These are phyloP conservation scores for Picathartes gymnocephalus DNA, from an alignment of 2,113 vertebrate genomes.

Conservation along the genomic window DNA sequence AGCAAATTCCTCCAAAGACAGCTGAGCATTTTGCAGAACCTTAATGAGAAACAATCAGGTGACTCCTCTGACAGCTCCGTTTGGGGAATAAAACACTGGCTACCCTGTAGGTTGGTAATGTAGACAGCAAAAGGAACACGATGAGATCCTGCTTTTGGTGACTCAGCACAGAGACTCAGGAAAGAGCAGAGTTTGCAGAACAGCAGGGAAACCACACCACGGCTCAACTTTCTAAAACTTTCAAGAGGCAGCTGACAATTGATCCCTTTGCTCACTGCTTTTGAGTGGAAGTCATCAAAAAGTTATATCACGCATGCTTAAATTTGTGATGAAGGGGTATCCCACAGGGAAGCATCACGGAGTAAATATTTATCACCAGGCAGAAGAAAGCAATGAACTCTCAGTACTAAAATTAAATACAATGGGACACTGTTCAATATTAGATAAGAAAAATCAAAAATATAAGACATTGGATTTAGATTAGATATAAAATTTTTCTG, in stretches of 20 bases:
- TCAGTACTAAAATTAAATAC: conserved; percentile 17
- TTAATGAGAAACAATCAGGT: conserved; percentile 23
- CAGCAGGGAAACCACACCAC: neutral
- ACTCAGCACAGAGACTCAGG: neutral
- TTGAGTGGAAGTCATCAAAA: neutral
- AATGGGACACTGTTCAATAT: neutral
- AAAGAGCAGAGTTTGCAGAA: conserved; percentile 17
- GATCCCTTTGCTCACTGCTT: neutral
- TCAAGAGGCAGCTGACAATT: neutral
- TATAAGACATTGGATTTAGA: neutral
- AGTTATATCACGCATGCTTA: neutral
- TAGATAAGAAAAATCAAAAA: neutral
- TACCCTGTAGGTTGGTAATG: neutral
- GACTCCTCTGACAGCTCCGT: neutral
- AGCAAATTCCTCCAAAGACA: neutral
- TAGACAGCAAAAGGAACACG: neutral
- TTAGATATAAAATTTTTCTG: neutral
- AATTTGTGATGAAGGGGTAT: neutral
- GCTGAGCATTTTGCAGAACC: neutral
- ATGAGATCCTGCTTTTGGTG: neutral
- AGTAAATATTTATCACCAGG: conserved; percentile 56
- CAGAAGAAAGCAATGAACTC: conserved; percentile 15
- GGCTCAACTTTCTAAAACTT: neutral
- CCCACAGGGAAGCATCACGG: neutral
- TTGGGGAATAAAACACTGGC: neutral